Evolutionary conservation across 2,797 vertebrate genomes (phyloP).

Genomic region (Natrix natrix): DNA sequence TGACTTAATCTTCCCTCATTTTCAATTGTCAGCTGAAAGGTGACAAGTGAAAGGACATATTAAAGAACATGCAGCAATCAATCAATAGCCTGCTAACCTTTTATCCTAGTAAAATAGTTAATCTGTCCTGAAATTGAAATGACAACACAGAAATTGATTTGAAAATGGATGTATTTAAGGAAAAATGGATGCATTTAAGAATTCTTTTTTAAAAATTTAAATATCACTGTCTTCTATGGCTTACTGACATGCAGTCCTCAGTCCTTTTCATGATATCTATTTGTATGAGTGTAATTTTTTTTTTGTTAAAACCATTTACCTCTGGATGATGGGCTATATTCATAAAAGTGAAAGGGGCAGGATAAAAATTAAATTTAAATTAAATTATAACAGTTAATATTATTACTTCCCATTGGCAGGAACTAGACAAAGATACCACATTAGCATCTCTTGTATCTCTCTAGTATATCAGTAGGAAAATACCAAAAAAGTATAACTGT

Average conservation of each 20-base stretch:
- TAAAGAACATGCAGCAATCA: background rate
- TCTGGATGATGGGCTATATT: background rate
- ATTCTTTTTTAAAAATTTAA: background rate
- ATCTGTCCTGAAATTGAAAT: background rate
- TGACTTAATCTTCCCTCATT: background rate
- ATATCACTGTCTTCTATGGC: background rate
- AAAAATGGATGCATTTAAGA: background rate
- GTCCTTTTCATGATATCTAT: background rate
- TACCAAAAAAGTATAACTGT: background rate
- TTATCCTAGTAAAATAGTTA: background rate
- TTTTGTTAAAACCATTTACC: background rate
- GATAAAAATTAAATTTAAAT: background rate
- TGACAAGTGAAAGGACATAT: background rate
- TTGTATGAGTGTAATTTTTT: background rate
- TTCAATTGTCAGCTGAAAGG: background rate
- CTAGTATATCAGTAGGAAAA: background rate
- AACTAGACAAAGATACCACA: background rate
- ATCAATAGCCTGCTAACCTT: background rate
- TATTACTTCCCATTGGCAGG: background rate
- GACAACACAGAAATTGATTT: background rate
- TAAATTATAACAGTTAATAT: background rate
- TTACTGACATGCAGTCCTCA: background rate
- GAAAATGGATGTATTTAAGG: background rate
- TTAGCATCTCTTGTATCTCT: conserved; percentile 4
- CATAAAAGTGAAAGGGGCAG: background rate